phyloP scores from a whole-genome alignment of 2,888 invertebrate genomes.

The Tinea semifulvella region DNA sequence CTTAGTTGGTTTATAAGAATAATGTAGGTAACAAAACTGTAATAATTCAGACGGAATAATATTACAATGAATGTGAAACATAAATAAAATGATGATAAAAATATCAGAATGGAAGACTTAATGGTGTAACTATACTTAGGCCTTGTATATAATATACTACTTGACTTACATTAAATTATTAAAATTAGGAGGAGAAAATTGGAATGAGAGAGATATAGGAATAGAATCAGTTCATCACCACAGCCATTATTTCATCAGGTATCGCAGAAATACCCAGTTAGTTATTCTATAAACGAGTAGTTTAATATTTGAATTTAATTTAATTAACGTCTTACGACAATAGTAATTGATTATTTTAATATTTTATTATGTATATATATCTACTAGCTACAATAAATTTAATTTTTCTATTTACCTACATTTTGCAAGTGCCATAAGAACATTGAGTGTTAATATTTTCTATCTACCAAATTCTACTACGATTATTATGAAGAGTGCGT shows the following conservation, averaged over 20 bases:
- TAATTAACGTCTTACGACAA: not conserved
- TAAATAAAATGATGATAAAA: no score
- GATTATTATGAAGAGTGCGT: not conserved
- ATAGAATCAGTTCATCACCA: slow-evolving; percentile 61
- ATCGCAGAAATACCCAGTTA: not conserved
- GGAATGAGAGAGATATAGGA: slow-evolving; percentile 30
- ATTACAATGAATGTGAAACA: no score
- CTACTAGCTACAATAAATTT: slow-evolving; percentile 1
- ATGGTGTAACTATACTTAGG: slow-evolving; percentile 26
- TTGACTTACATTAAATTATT: slow-evolving; percentile 6
- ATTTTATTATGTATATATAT: slow-evolving; percentile 2
- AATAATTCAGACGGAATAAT: no score
- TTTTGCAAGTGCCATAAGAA: slow-evolving; percentile 4
- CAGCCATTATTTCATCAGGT: slow-evolving; percentile 44
- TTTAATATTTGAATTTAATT: not conserved
- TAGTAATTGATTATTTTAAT: slow-evolving; percentile 3
- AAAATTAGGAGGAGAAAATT: slow-evolving; percentile 9
- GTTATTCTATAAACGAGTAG: not conserved
- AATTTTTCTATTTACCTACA: not conserved
- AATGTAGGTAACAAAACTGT: no score
- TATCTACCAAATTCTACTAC: not conserved
- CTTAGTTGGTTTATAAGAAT: no score
- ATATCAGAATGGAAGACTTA: slow-evolving; percentile 59
- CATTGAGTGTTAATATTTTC: slow-evolving; percentile 2
- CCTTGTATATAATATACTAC: slow-evolving; percentile 31